Conservation (phyloP, 2,888 invertebrate genomes). For the Polyommatus icarus region DNA sequence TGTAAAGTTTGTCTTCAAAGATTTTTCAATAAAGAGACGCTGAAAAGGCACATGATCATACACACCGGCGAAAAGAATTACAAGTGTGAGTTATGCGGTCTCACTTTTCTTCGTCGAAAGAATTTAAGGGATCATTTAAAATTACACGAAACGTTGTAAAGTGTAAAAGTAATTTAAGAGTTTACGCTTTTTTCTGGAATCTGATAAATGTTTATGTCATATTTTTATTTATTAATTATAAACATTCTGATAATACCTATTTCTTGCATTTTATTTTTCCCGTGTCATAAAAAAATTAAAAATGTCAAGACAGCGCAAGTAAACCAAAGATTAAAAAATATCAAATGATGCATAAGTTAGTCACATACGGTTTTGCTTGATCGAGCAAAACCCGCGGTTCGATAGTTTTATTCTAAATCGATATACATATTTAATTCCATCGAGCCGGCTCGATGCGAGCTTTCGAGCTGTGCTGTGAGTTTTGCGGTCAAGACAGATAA, state of each 20-base stretch:
- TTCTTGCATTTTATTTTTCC: background rate
- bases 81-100: conserved; percentile 76
- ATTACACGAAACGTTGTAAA: conserved; percentile 66
- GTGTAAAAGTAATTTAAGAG: no score
- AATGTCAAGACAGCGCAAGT: no score
- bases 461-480: no score
- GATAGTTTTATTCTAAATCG: no score
- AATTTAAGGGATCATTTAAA: conserved; percentile 71
- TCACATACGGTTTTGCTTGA: no score
- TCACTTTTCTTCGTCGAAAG: conserved; percentile 71
- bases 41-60: conserved; percentile 79
- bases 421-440: no score
- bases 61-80: conserved; percentile 80
- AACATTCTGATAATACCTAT: background rate
- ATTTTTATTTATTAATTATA: background rate
- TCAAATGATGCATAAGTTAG: no score
- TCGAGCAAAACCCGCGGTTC: no score
- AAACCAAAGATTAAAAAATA: no score
- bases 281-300: background rate
- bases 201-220: background rate
- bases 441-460: no score
- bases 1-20: conserved; percentile 77
- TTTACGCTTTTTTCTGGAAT: background rate
- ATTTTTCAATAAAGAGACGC: conserved; percentile 78
- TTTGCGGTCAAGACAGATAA: no score